These are phyloP conservation scores for Parotocinclus haroldoi DNA, from an alignment of 2,797 vertebrate species.

Conservation along the genomic window DNA sequence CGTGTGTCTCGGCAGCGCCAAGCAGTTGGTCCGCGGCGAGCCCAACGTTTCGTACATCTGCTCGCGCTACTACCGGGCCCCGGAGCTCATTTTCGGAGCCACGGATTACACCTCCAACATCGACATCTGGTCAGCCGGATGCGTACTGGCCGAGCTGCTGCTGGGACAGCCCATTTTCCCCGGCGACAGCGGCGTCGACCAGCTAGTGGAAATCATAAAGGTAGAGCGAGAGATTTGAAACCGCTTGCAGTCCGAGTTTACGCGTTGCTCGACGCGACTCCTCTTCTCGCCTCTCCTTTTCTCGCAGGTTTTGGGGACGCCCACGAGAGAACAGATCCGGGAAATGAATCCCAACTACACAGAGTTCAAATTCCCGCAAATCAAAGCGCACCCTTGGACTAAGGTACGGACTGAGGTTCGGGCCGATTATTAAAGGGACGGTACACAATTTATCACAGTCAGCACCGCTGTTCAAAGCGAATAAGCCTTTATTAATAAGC, in stretches of 20 bases:
- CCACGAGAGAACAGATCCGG: conserved; percentile 91
- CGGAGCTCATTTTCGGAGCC: conserved; percentile 93
- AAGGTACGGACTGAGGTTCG: conserved; percentile 67
- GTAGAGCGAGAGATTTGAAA: conserved; percentile 53
- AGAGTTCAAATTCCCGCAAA: conserved; percentile 95
- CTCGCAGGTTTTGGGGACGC: conserved; percentile 86
- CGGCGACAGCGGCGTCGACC: conserved; percentile 91
- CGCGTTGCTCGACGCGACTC: background rate
- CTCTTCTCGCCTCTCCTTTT: background rate
- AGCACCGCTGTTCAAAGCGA: too few species aligned
- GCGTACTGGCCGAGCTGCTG: conserved; percentile 87
- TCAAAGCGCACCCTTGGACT: conserved; percentile 95
- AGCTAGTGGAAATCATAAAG: conserved; percentile 95
- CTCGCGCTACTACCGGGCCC: conserved; percentile 93
- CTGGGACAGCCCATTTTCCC: conserved; percentile 93
- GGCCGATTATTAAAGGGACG: too few species aligned
- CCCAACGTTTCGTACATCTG: conserved; percentile 95
- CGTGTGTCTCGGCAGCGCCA: conserved; percentile 70
- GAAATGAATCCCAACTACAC: conserved; percentile 98
- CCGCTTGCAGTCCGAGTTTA: background rate
- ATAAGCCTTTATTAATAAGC: too few species aligned
- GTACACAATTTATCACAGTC: too few species aligned
- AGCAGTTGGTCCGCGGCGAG: conserved; percentile 89
- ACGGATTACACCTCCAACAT: conserved; percentile 95
- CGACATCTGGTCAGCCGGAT: conserved; percentile 95